Base-by-base conservation (phyloP, 2,113 vertebrate genomes). In the Alosa alosa region DNA sequence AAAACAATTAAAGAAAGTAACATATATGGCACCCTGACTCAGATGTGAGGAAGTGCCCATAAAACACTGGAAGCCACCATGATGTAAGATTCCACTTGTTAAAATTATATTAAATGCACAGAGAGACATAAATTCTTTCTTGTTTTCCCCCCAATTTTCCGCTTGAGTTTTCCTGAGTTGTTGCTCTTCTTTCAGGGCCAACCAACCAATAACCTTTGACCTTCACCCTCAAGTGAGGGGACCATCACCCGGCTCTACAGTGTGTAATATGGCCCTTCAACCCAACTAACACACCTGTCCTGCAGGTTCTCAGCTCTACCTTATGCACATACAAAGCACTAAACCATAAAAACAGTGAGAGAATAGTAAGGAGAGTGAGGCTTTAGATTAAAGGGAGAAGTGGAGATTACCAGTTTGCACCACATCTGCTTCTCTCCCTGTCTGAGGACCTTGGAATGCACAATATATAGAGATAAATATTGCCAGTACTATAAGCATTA, bases 401-500 rank as follows among this genome's bases (percentile, higher is more conserved):
- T 91, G 92, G 91, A 83, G 55, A 78, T 83, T 93, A 93, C 91
- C 88, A 87, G 46, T 92, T 92, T 92, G 94, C 91, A 93, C 90
- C 85, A 86, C 83, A 75, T 52, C 41, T 39, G 72, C 83, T 88
- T 89, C 87, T 91, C 87, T 93, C 92, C 89, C 90, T 91, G 47
- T 31, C 90, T 90, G 84, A 90, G 88, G 87, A 91, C 93, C 89
- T 91, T 93, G 93, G 94, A 95, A 95, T 95, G 94, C 94, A 93
- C 92, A 93, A 95, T 93, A 94, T 94, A 92, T 91, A 93, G 91
- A 87, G 94, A 95, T 96, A 92, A 91, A 93, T 92, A 96, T 94
- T 94, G 94, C 94, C 83, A 45, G 94, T 95, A 95, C 93, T 95
- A 95, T 93, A 94, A 95, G 94, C 94, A 91, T 92, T 93, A 95